These are phyloP conservation scores for Drosophila ananassae DNA, from an alignment of 1,140 invertebrate genomes.

Conservation along the genomic window DNA sequence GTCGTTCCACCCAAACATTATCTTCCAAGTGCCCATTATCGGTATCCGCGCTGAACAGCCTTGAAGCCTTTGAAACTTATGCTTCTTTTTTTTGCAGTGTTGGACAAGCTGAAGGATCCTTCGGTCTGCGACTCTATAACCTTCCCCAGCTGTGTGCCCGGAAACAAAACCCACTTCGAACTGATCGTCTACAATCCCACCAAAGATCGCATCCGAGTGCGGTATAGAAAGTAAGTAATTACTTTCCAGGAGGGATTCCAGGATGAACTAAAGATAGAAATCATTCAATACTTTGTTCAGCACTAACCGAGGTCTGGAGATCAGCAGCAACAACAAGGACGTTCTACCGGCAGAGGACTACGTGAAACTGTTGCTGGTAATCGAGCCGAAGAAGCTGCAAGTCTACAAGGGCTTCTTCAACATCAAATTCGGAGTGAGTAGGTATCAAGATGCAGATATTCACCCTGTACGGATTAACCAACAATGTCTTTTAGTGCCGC, in stretches of 20 bases:
- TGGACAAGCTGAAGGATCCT: constrained; percentile 7
- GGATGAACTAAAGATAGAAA: background rate
- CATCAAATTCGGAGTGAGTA: constrained; percentile 57
- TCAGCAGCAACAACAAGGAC: constrained; percentile 22
- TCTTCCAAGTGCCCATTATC: constrained; percentile 75
- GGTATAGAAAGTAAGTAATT: constrained; percentile 45
- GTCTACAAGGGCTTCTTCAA: constrained; percentile 64
- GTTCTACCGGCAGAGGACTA: constrained; percentile 35
- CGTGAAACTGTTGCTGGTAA: constrained; percentile 32
- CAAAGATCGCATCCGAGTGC: constrained; percentile 30
- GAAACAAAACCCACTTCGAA: constrained; percentile 54
- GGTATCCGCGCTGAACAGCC: constrained; percentile 7
- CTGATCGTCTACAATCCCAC: constrained; percentile 66
- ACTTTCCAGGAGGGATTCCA: background rate
- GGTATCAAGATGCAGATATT: background rate
- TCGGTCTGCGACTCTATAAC: constrained; percentile 35
- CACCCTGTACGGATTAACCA: background rate
- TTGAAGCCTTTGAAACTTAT: background rate
- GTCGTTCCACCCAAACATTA: constrained; percentile 69
- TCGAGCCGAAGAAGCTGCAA: constrained; percentile 44
- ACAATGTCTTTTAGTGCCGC: constrained; percentile 28
- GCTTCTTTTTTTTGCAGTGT: constrained; percentile 15
- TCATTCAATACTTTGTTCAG: constrained; percentile 14
- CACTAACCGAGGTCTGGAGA: constrained; percentile 40
- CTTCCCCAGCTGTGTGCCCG: constrained; percentile 51